A percentile compares a stretch with the other conserved stretches of the same genome.
Evolutionary conservation across 37 sponge, comb jelly and placozoan genomes (phyloP).

Genomic region (Petrosia ficiformis): DNA sequence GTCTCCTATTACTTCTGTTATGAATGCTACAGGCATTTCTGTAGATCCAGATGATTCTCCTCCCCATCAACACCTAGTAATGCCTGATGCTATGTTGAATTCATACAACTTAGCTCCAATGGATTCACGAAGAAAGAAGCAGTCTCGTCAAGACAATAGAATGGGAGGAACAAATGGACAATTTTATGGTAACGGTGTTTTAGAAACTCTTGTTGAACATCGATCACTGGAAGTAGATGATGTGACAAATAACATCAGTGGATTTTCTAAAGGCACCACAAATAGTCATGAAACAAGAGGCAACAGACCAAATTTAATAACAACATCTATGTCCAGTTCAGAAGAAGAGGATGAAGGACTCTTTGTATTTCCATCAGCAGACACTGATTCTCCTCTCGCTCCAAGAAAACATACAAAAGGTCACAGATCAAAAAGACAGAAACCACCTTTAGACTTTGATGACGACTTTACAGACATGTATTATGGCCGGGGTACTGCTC

Average conservation of each 20-base stretch:
- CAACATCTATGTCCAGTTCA: background rate
- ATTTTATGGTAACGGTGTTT: background rate
- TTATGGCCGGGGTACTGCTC: background rate
- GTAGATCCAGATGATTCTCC: slow-evolving; percentile 12
- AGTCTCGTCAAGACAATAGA: background rate
- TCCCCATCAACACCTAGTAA: background rate
- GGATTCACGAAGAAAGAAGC: background rate
- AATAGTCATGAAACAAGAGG: background rate
- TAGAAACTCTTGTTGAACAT: background rate
- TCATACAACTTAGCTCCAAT: background rate
- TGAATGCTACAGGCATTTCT: slow-evolving; percentile 7
- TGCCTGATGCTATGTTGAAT: slow-evolving; percentile 6
- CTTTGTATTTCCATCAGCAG: background rate
- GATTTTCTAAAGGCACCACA: background rate
- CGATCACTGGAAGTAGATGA: slow-evolving; percentile 3
- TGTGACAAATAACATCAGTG: background rate
- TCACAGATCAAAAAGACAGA: background rate
- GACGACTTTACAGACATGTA: background rate
- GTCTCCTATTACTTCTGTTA: slow-evolving; percentile 16
- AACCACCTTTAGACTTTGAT: background rate
- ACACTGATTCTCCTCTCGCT: background rate
- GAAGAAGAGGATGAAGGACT: background rate
- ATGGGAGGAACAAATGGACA: background rate
- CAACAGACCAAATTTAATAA: background rate
- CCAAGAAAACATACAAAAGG: background rate